Base-by-base conservation (phyloP, 2,113 vertebrate genomes). In the Setophaga kirtlandii region DNA sequence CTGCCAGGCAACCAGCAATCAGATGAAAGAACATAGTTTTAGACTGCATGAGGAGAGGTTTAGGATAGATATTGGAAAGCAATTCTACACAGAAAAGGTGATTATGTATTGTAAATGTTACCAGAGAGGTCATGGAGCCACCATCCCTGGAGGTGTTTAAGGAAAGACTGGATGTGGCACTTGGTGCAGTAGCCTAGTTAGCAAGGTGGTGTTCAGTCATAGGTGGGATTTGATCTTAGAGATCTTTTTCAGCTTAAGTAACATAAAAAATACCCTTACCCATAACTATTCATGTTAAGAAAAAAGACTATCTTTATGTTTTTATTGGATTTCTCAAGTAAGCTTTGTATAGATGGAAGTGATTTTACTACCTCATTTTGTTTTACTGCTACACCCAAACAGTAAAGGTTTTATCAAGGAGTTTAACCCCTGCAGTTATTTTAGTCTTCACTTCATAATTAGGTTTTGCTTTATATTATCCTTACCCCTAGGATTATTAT, bases 281-380 rank as follows among this genome's bases (percentile, higher is more conserved):
- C 14, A n/a, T n/a, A 67, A 52, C n/a, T 83, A 67, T 87, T 95
- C 79, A 87, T 88, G 37, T 94, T 87, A 95, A 96, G 89, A 79
- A 94, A 65, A 77, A 64, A 94, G 55, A 60, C 62, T 94, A 28
- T 88, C 39, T 96, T 97, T 95, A 89, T 78, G 9, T 84, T 95
- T 88, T 37, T 44, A 33, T 50, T 75, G 85, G 91, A 97, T 97
- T 97, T 94, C 95, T 41, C 64, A 95, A 96, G 8, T 49, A 53
- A 96, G 92, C 70, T 91, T 94, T 80, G 39, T 80, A 92, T 83
- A 96, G 79, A 71, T 67, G 5, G 67, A 95, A 64, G 88, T 89
- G 46, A 83, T 71, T 73, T 94, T 58, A 95, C 80, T 62, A 94
- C 25, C 86, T 95, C 53, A 74, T 87, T 89, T 89, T 94, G 65